Percentiles rank a stretch among this genome's conserved stretches.
phyloP scores from a whole-genome alignment of 2,797 vertebrate species.

The Acanthurus tractus region DNA sequence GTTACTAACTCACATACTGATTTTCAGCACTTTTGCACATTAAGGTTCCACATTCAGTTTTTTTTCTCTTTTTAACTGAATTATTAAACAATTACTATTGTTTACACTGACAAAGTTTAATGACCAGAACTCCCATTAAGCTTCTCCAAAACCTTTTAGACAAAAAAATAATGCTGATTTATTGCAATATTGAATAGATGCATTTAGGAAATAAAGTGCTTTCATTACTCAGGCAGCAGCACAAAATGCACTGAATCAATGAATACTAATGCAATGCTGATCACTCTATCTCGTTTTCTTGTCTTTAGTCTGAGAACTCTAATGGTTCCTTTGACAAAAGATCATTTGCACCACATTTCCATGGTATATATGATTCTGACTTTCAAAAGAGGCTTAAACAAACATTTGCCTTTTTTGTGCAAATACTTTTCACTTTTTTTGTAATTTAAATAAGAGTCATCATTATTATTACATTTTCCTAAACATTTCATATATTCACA shows the following conservation, averaged over 20 bases:
- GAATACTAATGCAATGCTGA: constrained; percentile 35
- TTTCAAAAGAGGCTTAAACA: constrained; percentile 2
- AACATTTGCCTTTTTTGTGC: neutral
- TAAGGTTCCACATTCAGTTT: neutral
- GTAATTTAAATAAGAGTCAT: neutral
- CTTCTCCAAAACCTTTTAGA: constrained; percentile 15
- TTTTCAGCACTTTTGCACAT: constrained; percentile 24
- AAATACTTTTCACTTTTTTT: neutral
- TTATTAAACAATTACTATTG: neutral
- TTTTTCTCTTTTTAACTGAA: constrained; percentile 24
- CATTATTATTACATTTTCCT: neutral
- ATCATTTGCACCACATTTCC: neutral
- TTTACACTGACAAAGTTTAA: neutral
- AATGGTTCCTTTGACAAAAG: neutral
- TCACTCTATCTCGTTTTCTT: neutral
- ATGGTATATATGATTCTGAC: neutral
- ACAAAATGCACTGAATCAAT: constrained; percentile 37
- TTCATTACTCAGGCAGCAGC: neutral
- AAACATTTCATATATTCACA: no score
- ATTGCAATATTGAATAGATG: constrained; percentile 5
- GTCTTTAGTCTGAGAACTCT: neutral
- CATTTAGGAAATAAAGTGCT: neutral
- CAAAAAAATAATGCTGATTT: neutral
- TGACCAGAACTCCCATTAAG: neutral
- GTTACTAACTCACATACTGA: constrained; percentile 13